Evolutionary conservation across 2,113 vertebrate genomes (phyloP).

Genomic region (Colius striatus): DNA sequence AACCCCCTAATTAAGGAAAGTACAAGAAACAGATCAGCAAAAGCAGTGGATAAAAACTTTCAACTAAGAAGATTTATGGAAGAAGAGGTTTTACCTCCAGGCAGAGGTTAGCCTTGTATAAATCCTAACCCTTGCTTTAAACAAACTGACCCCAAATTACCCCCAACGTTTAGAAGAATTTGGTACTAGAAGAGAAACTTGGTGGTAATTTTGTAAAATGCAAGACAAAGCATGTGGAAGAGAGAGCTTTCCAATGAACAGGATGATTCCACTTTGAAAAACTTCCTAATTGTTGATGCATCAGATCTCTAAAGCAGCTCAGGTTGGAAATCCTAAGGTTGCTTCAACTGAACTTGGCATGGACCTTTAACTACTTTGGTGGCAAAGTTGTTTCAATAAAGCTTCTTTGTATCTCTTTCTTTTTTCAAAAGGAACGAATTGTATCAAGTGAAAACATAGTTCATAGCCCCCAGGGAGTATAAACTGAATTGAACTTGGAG

Average conservation of each 20-base stretch:
- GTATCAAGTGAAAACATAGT: neutral
- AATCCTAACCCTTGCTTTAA: slow-evolving; percentile 14
- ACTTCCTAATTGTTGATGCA: neutral
- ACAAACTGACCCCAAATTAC: slow-evolving; percentile 12
- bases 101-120: neutral
- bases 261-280: neutral
- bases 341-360: neutral
- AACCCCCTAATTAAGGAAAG: neutral
- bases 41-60: slow-evolving; percentile 11
- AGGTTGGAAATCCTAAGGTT: neutral
- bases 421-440: neutral
- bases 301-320: neutral
- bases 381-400: neutral
- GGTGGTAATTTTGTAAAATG: neutral
- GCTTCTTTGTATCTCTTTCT: neutral
- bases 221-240: neutral
- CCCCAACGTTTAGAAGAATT: neutral
- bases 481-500: neutral
- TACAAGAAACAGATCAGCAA: neutral
- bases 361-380: neutral
- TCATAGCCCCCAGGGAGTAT: neutral
- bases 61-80: neutral
- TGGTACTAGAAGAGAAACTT: neutral
- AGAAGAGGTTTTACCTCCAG: slow-evolving; percentile 23
- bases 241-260: neutral